phyloP scores from a whole-genome alignment of 1,140 invertebrate genomes.

The Caenorhabditis brenneri region DNA sequence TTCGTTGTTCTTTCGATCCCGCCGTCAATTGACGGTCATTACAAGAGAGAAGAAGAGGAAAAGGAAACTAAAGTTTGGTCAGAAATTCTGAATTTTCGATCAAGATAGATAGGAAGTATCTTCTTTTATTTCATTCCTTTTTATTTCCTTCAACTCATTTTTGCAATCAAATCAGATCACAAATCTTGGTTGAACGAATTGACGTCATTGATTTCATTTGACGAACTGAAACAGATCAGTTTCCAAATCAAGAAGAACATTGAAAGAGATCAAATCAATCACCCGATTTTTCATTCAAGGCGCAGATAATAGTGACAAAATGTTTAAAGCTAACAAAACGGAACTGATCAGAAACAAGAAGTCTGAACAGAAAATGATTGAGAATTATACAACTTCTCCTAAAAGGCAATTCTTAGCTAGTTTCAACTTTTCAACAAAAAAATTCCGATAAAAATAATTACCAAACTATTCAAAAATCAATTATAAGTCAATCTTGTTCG shows the following conservation, averaged over 20 bases:
- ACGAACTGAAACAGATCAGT: conserved; percentile 16
- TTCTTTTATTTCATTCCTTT: not conserved
- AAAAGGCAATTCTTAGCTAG: not conserved
- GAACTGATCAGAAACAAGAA: not conserved
- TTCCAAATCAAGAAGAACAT: not conserved
- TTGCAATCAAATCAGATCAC: not conserved
- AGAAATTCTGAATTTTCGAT: not conserved
- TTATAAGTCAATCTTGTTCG: conserved; percentile 1
- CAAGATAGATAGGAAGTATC: not conserved
- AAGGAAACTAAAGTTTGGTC: conserved; percentile 16
- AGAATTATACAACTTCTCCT: not conserved
- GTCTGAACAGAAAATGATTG: not conserved
- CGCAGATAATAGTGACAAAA: not conserved
- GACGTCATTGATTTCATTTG: not conserved
- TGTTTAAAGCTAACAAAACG: conserved; percentile 25
- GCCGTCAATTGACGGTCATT: conserved; percentile 1
- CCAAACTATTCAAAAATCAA: not conserved
- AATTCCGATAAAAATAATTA: too few species aligned
- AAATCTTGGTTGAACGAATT: not conserved
- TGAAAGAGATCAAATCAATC: not conserved
- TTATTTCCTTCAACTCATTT: not conserved
- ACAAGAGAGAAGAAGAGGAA: not conserved
- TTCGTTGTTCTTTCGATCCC: conserved; percentile 13
- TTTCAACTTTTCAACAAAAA: too few species aligned
- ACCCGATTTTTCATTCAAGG: conserved; percentile 28